A percentile compares a stretch with the other conserved stretches of the same genome.
These are phyloP conservation scores for Mesaphorura yosii DNA, from an alignment of 1,140 invertebrate species.

Conservation along the genomic window DNA sequence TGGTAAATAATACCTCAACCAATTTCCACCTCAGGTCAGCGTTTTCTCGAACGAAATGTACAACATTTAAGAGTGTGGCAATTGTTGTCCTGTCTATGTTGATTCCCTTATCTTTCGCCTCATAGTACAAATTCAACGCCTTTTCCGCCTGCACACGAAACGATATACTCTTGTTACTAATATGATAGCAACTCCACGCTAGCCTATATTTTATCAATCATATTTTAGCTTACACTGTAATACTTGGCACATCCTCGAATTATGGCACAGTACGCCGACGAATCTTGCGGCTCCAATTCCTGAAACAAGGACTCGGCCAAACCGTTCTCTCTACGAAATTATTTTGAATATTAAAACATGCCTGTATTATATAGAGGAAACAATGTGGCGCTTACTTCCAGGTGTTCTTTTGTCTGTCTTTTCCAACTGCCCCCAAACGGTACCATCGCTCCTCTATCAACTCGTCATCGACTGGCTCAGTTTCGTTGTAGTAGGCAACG, in stretches of 20 bases:
- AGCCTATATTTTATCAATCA: background rate
- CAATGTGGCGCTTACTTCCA: conserved; percentile 62
- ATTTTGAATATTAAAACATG: background rate
- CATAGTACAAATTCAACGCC: conserved; percentile 51
- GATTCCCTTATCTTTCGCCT: conserved; percentile 52
- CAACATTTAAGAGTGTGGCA: conserved; percentile 53
- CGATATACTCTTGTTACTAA: conserved; percentile 13
- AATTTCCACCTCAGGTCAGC: conserved; percentile 49
- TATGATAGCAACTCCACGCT: no score
- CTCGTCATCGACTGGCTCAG: conserved; percentile 50
- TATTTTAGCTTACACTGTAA: conserved; percentile 40
- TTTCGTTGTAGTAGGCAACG: conserved; percentile 66
- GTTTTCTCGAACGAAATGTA: conserved; percentile 49
- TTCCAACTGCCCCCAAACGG: conserved; percentile 37
- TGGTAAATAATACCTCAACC: conserved; percentile 42
- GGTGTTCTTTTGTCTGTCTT: conserved; percentile 47
- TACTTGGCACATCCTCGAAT: conserved; percentile 63
- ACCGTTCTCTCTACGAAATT: conserved; percentile 46
- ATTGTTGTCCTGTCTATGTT: conserved; percentile 52
- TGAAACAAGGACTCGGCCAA: conserved; percentile 54
- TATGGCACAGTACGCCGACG: conserved; percentile 49
- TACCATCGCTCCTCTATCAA: conserved; percentile 71
- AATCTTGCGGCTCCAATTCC: conserved; percentile 37
- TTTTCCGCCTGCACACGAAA: conserved; percentile 43
- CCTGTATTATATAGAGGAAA: background rate